Base-by-base conservation (phyloP, 2,888 invertebrate species). In the Hirudinaria manillensis region DNA sequence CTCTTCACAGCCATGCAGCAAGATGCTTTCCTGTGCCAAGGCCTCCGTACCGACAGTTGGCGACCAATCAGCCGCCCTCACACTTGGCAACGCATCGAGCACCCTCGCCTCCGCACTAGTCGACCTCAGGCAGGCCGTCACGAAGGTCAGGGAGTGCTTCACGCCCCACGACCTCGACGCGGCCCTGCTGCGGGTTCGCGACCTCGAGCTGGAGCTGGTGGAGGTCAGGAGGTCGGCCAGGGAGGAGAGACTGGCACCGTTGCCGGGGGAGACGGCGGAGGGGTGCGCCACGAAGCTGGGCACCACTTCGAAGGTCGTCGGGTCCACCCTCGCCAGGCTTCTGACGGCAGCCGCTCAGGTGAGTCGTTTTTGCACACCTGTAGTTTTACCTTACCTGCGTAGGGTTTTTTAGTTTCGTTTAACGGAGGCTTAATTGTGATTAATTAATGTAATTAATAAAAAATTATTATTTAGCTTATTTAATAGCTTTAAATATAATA, bases 241-340 rank as follows among this genome's bases (percentile, higher is more conserved):
- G 38, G 89, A 89, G 0, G 89, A 90, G 76, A 89, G 89, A 32
- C 86, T 96, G 61, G 87, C 90, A 77, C 93, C 94, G 0, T 86
- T 95, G 79, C 95, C 95, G 0, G 94, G 93, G 66, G 93, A 93
- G 84, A 91, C 91, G 24, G 89, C 90, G 78, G 84, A 86, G 80
- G 65, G 34, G 34, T 56, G 77, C 45, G 68, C 55, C 56, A 21
- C 32, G 38, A 72, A 88, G 80, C 84, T 91, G 55, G 88, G 89
- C 21, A 84, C 87, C 36, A 88, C 89, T 68, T 89, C 89, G 74
- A 93, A 94, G 84, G 89, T 90, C 67, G 92, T 94, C 0, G 92
- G 92, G 73, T 90, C 92, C 71, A 89, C 91, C 56, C 89, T 94
- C 81, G 92, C 94, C 4, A 92, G 93, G 83, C 87, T 97, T 76